Conservation (phyloP, 2,797 vertebrate species). For the Tachyglossus aculeatus region DNA sequence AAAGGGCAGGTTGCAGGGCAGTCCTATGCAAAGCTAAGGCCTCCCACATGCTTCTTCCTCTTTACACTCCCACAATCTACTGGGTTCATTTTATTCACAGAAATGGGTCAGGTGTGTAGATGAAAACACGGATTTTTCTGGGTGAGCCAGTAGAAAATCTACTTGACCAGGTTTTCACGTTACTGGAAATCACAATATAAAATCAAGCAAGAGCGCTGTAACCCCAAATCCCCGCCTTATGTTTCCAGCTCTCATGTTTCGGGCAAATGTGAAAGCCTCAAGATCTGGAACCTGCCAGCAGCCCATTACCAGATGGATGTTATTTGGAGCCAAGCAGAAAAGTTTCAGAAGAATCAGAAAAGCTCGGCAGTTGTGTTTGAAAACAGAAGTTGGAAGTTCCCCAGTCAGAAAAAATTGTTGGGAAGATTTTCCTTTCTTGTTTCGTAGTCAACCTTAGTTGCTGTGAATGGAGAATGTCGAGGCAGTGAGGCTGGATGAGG, state of each 20-base stretch:
- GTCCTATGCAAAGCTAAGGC: no score
- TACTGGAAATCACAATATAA: not conserved
- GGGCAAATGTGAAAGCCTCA: slow-evolving; percentile 22
- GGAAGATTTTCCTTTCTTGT: not conserved
- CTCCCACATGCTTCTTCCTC: not conserved
- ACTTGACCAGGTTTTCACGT: not conserved
- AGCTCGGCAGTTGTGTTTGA: slow-evolving; percentile 1
- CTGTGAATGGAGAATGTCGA: no score
- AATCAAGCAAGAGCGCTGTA: slow-evolving; percentile 30
- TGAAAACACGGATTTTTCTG: slow-evolving; percentile 9
- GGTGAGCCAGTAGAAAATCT: not conserved
- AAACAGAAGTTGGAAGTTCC: no score
- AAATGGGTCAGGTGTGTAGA: not conserved
- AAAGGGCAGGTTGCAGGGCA: no score
- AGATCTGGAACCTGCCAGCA: slow-evolving; percentile 40
- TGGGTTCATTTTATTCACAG: slow-evolving; percentile 9
- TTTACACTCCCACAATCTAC: not conserved
- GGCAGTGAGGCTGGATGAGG: no score
- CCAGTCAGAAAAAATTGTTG: not conserved
- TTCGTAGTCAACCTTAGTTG: no score
- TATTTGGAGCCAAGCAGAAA: slow-evolving; percentile 9
- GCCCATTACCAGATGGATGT: slow-evolving; percentile 24
- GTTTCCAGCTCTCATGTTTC: slow-evolving; percentile 31
- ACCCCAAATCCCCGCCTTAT: slow-evolving; percentile 32
- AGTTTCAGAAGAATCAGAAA: slow-evolving; percentile 8